Conservation (phyloP, 2,888 invertebrate genomes). For the Camponotus fellah region DNA sequence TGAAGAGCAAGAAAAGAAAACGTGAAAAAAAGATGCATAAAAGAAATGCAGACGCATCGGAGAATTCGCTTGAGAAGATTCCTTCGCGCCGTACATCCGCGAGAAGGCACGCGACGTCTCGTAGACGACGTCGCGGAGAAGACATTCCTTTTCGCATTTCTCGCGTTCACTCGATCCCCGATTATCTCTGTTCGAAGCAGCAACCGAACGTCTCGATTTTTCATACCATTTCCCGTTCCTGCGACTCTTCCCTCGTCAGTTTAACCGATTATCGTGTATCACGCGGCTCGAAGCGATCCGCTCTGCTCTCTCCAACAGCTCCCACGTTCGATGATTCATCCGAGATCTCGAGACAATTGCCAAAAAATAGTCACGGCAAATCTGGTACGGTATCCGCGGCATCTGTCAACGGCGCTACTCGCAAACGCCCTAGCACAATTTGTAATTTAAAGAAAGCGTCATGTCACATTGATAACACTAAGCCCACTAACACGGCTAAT, state of each 20-base stretch:
- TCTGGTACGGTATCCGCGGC: not conserved
- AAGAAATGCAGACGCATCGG: not conserved
- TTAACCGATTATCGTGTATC: conserved; percentile 43
- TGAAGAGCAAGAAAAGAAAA: conserved; percentile 69
- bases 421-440: conserved; percentile 71
- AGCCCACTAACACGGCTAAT: conserved; percentile 81
- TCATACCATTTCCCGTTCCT: conserved; percentile 61
- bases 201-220: not conserved
- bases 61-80: not conserved
- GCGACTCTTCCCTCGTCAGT: conserved; percentile 62
- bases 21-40: conserved; percentile 57
- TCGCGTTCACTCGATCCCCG: conserved; percentile 46
- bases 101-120: not conserved
- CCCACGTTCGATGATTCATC: conserved; percentile 12
- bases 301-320: not conserved
- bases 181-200: conserved; percentile 20
- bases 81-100: not conserved
- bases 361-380: conserved; percentile 3
- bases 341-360: not conserved
- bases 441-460: conserved; percentile 72
- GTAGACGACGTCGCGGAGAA: not conserved
- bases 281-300: not conserved
- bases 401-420: not conserved
- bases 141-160: conserved; percentile 5
- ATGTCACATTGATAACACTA: conserved; percentile 68